Evolutionary conservation across 2,797 vertebrate species (phyloP).

Genomic region (Distichodus sexfasciatus): DNA sequence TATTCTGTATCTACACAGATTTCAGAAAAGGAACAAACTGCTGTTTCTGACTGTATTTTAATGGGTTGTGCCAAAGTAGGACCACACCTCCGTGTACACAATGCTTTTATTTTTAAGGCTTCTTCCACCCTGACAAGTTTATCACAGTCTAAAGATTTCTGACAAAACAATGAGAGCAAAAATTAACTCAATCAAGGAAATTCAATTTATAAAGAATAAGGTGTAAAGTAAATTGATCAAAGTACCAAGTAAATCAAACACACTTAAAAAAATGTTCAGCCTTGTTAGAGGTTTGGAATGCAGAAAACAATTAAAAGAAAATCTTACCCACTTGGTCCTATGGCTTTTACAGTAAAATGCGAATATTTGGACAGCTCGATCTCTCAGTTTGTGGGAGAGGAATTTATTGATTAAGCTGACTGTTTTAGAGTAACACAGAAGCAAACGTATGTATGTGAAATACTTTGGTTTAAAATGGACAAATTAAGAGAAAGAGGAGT

Average conservation of each 20-base stretch:
- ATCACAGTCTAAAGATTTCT: conserved; percentile 30
- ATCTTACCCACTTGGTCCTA: neutral
- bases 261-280: neutral
- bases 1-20: too few species aligned
- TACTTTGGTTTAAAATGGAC: neutral
- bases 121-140: neutral
- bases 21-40: too few species aligned
- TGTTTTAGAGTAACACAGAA: neutral
- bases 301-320: neutral
- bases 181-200: neutral
- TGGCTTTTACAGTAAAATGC: neutral
- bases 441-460: neutral
- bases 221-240: neutral
- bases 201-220: neutral
- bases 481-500: too few species aligned
- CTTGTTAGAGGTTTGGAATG: neutral
- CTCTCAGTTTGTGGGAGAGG: neutral
- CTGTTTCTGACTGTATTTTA: neutral
- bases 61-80: neutral
- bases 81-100: conserved; percentile 62
- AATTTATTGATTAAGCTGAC: neutral
- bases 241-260: neutral
- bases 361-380: neutral
- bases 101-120: conserved; percentile 69
- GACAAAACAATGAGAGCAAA: conserved; percentile 1